These are phyloP conservation scores for Cynopterus brachyotis DNA, from an alignment of 2,113 vertebrate species.

Conservation along the genomic window DNA sequence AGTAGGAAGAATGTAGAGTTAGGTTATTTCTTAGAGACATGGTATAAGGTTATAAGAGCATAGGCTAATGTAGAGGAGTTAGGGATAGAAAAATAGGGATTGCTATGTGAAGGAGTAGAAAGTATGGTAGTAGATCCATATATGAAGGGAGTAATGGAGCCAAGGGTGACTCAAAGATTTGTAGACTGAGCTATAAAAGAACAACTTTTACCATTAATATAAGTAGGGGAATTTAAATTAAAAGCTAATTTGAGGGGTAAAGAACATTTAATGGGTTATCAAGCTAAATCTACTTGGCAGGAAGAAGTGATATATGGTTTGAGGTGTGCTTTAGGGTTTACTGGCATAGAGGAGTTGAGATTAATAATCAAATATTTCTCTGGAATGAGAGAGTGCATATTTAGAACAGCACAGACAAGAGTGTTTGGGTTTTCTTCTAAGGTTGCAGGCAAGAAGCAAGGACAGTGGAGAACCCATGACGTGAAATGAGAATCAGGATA, in stretches of 20 bases:
- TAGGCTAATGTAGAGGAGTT: neutral
- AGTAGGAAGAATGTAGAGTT: neutral
- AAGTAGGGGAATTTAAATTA: neutral
- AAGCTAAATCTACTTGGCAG: neutral
- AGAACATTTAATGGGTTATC: neutral
- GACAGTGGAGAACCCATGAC: neutral
- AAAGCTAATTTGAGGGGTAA: neutral
- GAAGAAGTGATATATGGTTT: neutral
- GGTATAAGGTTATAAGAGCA: neutral
- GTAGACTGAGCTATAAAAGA: neutral
- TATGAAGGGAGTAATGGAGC: neutral
- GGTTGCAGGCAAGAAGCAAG: neutral
- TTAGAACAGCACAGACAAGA: neutral
- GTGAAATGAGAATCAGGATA: neutral
- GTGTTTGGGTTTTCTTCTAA: neutral
- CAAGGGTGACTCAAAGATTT: neutral
- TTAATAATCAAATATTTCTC: neutral
- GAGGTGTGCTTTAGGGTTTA: neutral
- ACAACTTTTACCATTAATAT: neutral
- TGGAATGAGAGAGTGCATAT: neutral
- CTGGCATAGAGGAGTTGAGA: neutral
- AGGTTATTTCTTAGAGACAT: neutral
- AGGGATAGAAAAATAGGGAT: neutral
- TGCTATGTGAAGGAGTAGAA: neutral
- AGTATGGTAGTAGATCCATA: neutral